These are phyloP conservation scores for Drosophila neotestacea DNA, from an alignment of 2,888 invertebrate species.

Conservation along the genomic window DNA sequence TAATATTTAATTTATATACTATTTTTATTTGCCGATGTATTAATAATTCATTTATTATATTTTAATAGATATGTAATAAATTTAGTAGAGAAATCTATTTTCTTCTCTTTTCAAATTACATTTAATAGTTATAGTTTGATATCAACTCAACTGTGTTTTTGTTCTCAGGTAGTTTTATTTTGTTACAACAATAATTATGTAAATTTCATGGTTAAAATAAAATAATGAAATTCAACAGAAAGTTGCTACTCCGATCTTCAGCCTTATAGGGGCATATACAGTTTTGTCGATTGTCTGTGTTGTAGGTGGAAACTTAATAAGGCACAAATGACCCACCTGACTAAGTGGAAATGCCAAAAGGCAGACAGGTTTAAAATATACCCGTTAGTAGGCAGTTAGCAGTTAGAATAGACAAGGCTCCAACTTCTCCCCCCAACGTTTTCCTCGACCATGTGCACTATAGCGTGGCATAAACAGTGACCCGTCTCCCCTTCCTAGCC, in stretches of 20 bases:
- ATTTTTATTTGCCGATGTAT: no score
- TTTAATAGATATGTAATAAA: no score
- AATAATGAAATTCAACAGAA: conserved; percentile 3
- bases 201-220: conserved; percentile 1
- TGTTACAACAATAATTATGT: conserved; percentile 4
- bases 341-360: conserved; percentile 41
- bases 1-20: no score
- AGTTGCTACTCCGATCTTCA: conserved; percentile 2
- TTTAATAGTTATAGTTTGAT: no score
- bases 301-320: conserved; percentile 19
- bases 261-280: conserved; percentile 7
- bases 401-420: conserved; percentile 7
- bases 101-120: no score
- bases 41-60: no score
- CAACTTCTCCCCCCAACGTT: conserved; percentile 12
- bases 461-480: conserved; percentile 57
- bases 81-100: no score
- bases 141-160: neutral
- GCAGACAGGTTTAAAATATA: conserved; percentile 25
- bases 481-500: neutral
- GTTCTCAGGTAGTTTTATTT: neutral
- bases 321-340: conserved; percentile 7
- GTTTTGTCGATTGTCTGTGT: conserved; percentile 8
- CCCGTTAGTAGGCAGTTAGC: conserved; percentile 36
- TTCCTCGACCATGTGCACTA: conserved; percentile 48